These are phyloP conservation scores for Lamellibrachia columna DNA, from an alignment of 2,888 invertebrate species.

Conservation along the genomic window DNA sequence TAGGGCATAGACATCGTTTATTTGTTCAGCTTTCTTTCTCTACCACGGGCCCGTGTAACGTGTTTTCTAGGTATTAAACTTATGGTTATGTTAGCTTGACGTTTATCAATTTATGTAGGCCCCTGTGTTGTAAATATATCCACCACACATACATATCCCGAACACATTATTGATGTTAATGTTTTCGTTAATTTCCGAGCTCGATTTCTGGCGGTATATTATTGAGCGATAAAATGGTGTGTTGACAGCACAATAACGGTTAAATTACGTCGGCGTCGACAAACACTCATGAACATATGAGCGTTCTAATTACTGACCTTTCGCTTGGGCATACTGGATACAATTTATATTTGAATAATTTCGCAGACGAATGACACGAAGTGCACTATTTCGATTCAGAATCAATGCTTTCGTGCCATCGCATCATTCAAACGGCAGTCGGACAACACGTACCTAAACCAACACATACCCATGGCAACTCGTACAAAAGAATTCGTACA, in stretches of 20 bases:
- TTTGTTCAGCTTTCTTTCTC: neutral
- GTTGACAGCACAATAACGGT: neutral
- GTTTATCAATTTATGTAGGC: neutral
- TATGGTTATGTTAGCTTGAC: neutral
- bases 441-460: neutral
- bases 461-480: neutral
- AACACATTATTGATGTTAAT: neutral
- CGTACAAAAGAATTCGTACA: neutral
- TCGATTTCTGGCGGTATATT: slow-evolving; percentile 4
- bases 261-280: neutral
- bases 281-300: neutral
- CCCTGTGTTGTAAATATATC: neutral
- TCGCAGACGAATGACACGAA: neutral
- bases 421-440: slow-evolving; percentile 6
- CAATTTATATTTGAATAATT: neutral
- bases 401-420: neutral
- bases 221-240: neutral
- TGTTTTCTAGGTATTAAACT: neutral
- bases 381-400: slow-evolving; percentile 7
- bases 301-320: neutral
- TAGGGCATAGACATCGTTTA: no score
- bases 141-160: neutral
- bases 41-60: neutral
- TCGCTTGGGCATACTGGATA: neutral
- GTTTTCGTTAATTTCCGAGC: neutral